phyloP scores from a whole-genome alignment of 2,888 invertebrate genomes.

The Pandemis cinnamomeana region DNA sequence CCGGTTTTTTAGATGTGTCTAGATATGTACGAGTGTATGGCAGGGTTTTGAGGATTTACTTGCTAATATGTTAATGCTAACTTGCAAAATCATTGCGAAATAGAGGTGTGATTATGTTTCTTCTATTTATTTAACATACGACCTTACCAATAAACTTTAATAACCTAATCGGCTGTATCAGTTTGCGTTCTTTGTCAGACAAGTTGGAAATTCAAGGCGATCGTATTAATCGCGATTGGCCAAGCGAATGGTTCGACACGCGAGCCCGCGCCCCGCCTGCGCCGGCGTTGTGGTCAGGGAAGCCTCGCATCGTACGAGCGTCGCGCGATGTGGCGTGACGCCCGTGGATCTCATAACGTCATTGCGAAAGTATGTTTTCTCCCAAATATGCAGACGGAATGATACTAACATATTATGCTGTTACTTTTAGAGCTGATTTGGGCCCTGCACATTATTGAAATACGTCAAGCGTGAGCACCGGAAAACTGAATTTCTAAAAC shows the following conservation, averaged over 20 bases:
- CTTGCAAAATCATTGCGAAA: background rate
- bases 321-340: conserved; percentile 79
- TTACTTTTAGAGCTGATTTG: background rate
- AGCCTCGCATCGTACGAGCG: conserved; percentile 47
- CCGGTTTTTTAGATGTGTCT: too few species aligned
- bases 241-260: conserved; percentile 35
- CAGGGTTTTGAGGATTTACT: background rate
- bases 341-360: conserved; percentile 60
- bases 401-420: background rate
- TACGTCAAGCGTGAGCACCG: background rate
- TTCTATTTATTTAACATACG: conserved; percentile 22
- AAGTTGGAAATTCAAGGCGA: conserved; percentile 38
- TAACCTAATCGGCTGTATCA: conserved; percentile 27
- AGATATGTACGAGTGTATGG: too few species aligned
- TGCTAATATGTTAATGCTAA: background rate
- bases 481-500: background rate
- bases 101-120: background rate
- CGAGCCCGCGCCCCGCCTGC: conserved; percentile 36
- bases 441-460: background rate
- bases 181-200: conserved; percentile 33
- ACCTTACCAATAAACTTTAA: conserved; percentile 20
- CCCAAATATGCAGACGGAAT: conserved; percentile 24
- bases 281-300: conserved; percentile 20
- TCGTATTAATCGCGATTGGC: conserved; percentile 37
- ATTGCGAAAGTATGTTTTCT: conserved; percentile 67